A percentile compares a stretch with the other conserved stretches of the same genome.
These are phyloP conservation scores for Oedothorax gibbosus DNA, from an alignment of 1,140 invertebrate species.

Conservation along the genomic window DNA sequence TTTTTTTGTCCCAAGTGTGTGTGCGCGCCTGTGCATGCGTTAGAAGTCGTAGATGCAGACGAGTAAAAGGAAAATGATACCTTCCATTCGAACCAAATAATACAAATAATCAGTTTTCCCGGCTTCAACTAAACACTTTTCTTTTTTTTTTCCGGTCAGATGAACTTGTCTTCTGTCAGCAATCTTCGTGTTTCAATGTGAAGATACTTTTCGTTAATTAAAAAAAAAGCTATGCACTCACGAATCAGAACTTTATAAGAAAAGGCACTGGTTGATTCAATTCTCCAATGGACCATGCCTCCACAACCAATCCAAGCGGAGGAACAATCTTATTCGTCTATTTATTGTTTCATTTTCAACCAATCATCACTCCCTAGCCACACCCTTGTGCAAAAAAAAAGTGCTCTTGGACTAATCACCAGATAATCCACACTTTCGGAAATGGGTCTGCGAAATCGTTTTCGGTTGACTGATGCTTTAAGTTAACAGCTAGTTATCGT, in stretches of 20 bases:
- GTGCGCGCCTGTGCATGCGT: constrained; percentile 36
- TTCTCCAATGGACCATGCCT: background rate
- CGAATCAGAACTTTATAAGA: background rate
- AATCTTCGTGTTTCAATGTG: background rate
- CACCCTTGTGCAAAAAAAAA: background rate
- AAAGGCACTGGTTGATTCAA: background rate
- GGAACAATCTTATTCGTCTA: too few relatives aligned
- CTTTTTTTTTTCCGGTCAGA: background rate
- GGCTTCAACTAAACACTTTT: background rate
- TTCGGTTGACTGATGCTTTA: background rate
- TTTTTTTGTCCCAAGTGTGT: background rate
- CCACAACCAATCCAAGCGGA: too few relatives aligned
- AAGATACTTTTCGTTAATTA: background rate
- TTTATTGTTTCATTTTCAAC: background rate
- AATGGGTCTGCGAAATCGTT: background rate
- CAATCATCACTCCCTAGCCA: background rate
- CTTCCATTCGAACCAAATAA: background rate
- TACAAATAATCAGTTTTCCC: background rate
- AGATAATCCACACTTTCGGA: background rate
- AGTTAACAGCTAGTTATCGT: background rate
- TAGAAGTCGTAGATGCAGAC: constrained; percentile 29
- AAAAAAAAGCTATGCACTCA: background rate
- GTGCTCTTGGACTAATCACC: constrained; percentile 22
- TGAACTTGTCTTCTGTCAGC: too few relatives aligned
- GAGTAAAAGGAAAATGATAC: background rate